Percentiles rank a stretch among this genome's conserved stretches.
Evolutionary conservation across 2,797 vertebrate species (phyloP).

Genomic region (Neosilurus hyrtlii): DNA sequence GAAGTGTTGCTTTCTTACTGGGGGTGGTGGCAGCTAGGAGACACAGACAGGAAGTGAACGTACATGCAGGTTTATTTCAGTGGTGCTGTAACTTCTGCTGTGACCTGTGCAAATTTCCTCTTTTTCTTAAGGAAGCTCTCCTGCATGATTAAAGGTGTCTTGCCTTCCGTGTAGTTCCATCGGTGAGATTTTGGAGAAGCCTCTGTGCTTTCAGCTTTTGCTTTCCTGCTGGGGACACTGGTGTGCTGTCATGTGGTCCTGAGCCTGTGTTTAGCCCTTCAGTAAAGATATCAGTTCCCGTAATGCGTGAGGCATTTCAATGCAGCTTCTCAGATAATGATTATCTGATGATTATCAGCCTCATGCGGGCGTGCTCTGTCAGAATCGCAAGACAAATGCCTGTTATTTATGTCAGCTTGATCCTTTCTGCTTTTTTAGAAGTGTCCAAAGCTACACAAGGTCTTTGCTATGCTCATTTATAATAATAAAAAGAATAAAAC

Average conservation of each 20-base stretch:
- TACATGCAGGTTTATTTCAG: slow-evolving; percentile 29
- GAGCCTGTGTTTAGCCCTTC: slow-evolving; percentile 20
- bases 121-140: slow-evolving; percentile 4
- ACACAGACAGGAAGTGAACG: slow-evolving; percentile 66
- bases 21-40: slow-evolving; percentile 38
- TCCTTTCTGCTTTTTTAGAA: slow-evolving; percentile 3
- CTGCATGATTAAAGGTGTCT: neutral
- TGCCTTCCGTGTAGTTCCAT: neutral
- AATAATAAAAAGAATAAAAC: neutral
- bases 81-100: neutral
- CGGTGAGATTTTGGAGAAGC: slow-evolving; percentile 1
- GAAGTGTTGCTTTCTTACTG: slow-evolving; percentile 63
- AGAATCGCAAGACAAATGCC: neutral
- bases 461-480: neutral
- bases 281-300: slow-evolving; percentile 19
- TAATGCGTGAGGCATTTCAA: neutral
- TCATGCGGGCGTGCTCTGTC: slow-evolving; percentile 27
- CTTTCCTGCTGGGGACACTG: neutral
- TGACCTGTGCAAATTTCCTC: neutral
- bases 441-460: neutral
- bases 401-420: neutral
- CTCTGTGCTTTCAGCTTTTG: neutral
- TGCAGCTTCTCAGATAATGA: slow-evolving; percentile 18
- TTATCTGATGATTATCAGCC: slow-evolving; percentile 38
- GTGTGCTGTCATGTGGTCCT: neutral